Conservation (phyloP, 2,888 invertebrate genomes). For the Theodoxus fluviatilis region DNA sequence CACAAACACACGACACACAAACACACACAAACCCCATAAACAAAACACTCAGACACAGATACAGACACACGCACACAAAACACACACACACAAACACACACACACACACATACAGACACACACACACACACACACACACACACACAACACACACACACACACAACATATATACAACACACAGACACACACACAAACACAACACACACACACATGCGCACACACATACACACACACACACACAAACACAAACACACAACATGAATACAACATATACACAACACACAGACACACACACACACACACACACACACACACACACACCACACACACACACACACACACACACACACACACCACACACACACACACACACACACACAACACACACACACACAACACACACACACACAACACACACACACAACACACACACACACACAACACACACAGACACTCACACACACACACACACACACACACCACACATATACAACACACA, state of each 20-base stretch:
- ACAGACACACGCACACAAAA: too few relatives aligned
- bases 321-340: neutral
- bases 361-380: slow-evolving; percentile 16
- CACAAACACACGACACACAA: too few relatives aligned
- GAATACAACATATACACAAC: neutral
- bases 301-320: neutral
- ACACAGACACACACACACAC: neutral
- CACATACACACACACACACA: neutral
- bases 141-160: neutral
- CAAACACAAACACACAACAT: slow-evolving; percentile 2
- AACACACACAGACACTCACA: neutral
- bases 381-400: slow-evolving; percentile 6
- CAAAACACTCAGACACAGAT: too few relatives aligned
- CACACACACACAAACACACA: neutral
- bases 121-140: slow-evolving; percentile 13
- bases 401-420: neutral
- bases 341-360: slow-evolving; percentile 48
- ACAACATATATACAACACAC: neutral
- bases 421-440: neutral
- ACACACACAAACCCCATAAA: too few relatives aligned
- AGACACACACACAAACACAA: slow-evolving; percentile 4
- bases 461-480: neutral
- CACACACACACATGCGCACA: neutral
- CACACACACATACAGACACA: neutral
- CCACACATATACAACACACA: too few relatives aligned